Evolutionary conservation across 2,113 vertebrate genomes (phyloP), one percentile per base, ranked within the genome.

Genomic region (Trinectes maculatus): DNA sequence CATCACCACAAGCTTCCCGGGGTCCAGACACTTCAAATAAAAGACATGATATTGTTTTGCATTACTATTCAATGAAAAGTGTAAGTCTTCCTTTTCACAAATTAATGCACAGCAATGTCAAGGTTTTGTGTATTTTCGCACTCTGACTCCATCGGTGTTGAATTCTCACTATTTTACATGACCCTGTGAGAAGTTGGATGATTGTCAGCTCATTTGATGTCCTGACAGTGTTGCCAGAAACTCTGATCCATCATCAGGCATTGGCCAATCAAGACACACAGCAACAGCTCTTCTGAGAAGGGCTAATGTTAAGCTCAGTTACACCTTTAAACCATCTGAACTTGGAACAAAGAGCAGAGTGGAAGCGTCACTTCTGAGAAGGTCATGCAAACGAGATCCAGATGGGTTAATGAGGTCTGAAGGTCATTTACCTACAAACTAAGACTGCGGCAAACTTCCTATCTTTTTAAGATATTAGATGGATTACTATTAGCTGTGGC

Each of bases 201-300:
- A 46, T 57, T n/a, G 21, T 66, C 79, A 80, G 28, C 52, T 49
- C 36, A 69, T 5, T 54, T 28, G 12, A 57, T 61, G 75, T 58
- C 42, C 63, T 34, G n/a, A 25, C 43, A 54, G 43, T 12, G 3
- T 37, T 58, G 76, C 76, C 74, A 83, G 55, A 56, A 60, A 73
- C 57, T 49, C 43, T 44, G 58, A 79, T 74, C 66, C 47, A 67
- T 65, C 81, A 80, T 40, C 46, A 48, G 29, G 24, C 51, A 37
- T 5, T 47, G 25, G 40, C 64, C 46, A 49, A 54, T 70, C 59
- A 46, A 70, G 65, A 74, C 47, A 46, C 44, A 71, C 66, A 47
- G 42, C 31, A 57, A 77, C 57, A 49, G 39, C 47, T 78, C 68
- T 89, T 89, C 85, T 71, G 55, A 88, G 84, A 89, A 90, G 65